Percentiles rank a stretch among this genome's conserved stretches.
Conservation (phyloP, 2,113 vertebrate genomes). For the Sceloporus undulatus region DNA sequence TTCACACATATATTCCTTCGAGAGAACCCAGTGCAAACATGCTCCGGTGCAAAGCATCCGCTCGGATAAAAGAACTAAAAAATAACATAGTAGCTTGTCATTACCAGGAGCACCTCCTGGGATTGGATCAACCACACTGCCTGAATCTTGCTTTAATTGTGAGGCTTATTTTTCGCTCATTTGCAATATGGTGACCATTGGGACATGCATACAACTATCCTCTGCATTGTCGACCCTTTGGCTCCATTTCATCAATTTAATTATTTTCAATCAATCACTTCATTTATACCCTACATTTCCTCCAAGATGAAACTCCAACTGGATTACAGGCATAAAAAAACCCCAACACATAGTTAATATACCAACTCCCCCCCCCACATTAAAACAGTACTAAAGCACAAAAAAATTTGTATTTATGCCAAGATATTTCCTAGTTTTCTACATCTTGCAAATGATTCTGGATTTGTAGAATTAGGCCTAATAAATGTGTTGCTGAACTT, state of each 20-base stretch:
- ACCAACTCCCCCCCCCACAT: too few species aligned
- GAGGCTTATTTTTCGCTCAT: too few species aligned
- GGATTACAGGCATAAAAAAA: too few species aligned
- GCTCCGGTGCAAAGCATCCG: not conserved
- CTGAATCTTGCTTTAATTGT: not conserved
- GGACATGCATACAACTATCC: not conserved
- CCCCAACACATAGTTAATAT: too few species aligned
- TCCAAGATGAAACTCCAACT: too few species aligned
- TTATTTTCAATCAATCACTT: too few species aligned
- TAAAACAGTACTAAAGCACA: too few species aligned
- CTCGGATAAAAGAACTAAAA: not conserved
- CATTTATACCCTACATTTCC: too few species aligned
- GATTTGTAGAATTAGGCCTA: not conserved
- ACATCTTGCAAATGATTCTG: not conserved
- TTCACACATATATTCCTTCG: too few species aligned
- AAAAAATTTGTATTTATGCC: too few species aligned
- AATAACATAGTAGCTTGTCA: not conserved
- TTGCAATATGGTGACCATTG: not conserved
- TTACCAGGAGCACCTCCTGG: not conserved
- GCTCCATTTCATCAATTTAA: not conserved
- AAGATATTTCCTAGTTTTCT: too few species aligned
- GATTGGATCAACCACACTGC: not conserved
- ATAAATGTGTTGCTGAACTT: not conserved
- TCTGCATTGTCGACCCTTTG: not conserved
- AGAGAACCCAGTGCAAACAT: not conserved